Percentiles rank a stretch among this genome's conserved stretches.
Conservation (phyloP, 1,140 invertebrate species). For the Drosophila pectinifera region DNA sequence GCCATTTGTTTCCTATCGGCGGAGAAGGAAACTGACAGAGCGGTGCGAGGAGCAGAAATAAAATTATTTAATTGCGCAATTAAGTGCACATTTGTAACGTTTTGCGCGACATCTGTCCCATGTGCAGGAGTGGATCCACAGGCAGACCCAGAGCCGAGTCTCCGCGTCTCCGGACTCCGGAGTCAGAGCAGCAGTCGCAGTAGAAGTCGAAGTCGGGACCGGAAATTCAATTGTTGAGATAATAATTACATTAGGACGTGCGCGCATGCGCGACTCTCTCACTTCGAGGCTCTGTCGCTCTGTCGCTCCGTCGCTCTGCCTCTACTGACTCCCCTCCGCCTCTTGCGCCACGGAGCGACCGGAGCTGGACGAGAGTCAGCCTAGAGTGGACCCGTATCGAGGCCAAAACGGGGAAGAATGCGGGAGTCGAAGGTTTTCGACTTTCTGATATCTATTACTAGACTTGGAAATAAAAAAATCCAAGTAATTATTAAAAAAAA, state of each 20-base stretch:
- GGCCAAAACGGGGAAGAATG: slow-evolving; percentile 32
- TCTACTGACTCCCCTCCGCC: not conserved
- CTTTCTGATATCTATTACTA: not conserved
- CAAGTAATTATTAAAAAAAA: not conserved
- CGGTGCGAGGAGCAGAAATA: slow-evolving; percentile 58
- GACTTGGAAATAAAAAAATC: not conserved
- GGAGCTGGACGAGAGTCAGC: slow-evolving; percentile 19
- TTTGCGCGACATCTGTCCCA: slow-evolving; percentile 84
- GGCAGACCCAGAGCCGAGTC: slow-evolving; percentile 15
- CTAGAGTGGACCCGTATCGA: slow-evolving; percentile 36
- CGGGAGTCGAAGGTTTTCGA: not conserved
- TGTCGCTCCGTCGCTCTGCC: not conserved
- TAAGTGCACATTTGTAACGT: slow-evolving; percentile 84
- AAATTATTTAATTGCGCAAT: slow-evolving; percentile 85
- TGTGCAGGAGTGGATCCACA: slow-evolving; percentile 51
- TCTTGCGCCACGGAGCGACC: slow-evolving; percentile 43
- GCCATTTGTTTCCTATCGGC: slow-evolving; percentile 75
- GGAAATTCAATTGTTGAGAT: slow-evolving; percentile 85
- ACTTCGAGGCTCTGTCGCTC: slow-evolving; percentile 13
- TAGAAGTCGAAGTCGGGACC: slow-evolving; percentile 58
- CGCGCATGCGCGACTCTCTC: slow-evolving; percentile 76
- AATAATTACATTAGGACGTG: slow-evolving; percentile 85
- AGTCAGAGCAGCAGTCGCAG: slow-evolving; percentile 17
- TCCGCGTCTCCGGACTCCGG: slow-evolving; percentile 12
- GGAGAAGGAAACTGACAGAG: slow-evolving; percentile 13